These are phyloP conservation scores for Machimus atricapillus DNA, from an alignment of 2,888 invertebrate species.

Conservation along the genomic window DNA sequence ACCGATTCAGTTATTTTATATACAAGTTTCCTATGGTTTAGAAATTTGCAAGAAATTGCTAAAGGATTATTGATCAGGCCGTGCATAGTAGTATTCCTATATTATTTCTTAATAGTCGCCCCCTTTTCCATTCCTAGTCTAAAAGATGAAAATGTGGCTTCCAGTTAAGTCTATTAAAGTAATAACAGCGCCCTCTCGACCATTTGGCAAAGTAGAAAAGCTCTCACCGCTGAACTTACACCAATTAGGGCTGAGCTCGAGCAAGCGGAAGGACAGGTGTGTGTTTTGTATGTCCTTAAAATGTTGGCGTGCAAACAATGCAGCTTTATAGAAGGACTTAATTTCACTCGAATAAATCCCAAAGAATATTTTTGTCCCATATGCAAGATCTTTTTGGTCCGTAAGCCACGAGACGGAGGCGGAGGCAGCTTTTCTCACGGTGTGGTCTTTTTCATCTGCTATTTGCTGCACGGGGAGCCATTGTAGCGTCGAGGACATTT, in stretches of 20 bases:
- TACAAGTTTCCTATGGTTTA: too few species aligned
- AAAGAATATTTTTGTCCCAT: background rate
- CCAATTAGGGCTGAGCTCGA: background rate
- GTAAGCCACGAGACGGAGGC: background rate
- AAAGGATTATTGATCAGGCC: background rate
- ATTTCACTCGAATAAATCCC: background rate
- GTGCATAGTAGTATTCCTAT: background rate
- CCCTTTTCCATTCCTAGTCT: background rate
- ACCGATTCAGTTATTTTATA: too few species aligned
- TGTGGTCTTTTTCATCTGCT: background rate
- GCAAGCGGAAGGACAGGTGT: background rate
- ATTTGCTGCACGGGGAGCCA: background rate
- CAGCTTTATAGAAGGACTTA: background rate
- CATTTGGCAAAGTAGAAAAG: background rate
- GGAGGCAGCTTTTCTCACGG: background rate
- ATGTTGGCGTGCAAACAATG: background rate
- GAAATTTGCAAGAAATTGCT: too few species aligned
- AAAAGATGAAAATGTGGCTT: background rate
- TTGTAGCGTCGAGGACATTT: background rate
- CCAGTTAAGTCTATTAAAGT: background rate
- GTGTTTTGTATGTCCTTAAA: background rate
- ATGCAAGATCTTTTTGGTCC: background rate
- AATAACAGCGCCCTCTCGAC: background rate
- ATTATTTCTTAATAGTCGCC: background rate
- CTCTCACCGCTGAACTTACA: background rate